Evolutionary conservation across 2,797 vertebrate species (phyloP).

Genomic region (Orestias chungarensis): DNA sequence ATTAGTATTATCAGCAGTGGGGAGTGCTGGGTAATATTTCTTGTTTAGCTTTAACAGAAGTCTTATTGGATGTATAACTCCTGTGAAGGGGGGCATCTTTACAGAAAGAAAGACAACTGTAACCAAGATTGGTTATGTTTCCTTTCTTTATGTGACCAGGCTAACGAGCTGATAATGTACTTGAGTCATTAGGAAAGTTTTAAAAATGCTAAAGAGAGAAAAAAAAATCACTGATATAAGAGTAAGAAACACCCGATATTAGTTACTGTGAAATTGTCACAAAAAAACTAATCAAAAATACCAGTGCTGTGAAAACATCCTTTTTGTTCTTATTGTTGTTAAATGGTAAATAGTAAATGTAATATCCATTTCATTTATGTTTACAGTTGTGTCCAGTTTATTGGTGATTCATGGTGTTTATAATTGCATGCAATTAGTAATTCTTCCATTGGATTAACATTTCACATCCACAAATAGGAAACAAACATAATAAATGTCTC

Average conservation of each 20-base stretch:
- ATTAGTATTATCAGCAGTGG: background rate
- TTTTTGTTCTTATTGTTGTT: background rate
- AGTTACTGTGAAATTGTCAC: background rate
- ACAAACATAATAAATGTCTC: constrained; percentile 15
- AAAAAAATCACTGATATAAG: background rate
- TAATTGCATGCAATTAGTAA: constrained; percentile 3
- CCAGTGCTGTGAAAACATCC: background rate
- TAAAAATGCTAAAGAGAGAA: background rate
- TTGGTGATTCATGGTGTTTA: background rate
- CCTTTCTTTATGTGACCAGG: background rate
- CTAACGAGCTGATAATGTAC: background rate
- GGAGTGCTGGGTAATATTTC: background rate
- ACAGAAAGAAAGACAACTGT: background rate
- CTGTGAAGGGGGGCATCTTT: background rate
- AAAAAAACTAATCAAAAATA: background rate
- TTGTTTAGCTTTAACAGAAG: background rate
- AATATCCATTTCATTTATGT: background rate
- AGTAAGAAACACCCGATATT: background rate
- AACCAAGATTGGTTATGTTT: background rate
- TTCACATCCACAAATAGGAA: background rate
- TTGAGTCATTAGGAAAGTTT: background rate
- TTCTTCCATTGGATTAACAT: background rate
- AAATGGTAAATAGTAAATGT: background rate
- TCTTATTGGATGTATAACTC: background rate
- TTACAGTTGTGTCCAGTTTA: background rate